Evolutionary conservation across 2,113 vertebrate genomes (phyloP).

Genomic region (Sardina pilchardus): DNA sequence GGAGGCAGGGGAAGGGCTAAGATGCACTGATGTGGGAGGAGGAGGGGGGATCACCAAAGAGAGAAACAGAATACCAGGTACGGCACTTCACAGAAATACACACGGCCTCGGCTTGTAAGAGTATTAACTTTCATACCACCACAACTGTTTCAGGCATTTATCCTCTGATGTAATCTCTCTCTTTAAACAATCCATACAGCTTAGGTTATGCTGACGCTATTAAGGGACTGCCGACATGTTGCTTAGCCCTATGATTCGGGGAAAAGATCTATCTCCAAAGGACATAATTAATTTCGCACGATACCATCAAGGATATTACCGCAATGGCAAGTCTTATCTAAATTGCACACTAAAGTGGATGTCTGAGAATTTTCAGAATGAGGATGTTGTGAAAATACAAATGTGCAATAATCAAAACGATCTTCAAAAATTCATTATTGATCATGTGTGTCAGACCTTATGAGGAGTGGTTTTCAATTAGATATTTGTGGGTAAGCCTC

Average conservation of each 20-base stretch:
- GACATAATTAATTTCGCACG: neutral
- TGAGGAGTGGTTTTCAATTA: slow-evolving; percentile 10
- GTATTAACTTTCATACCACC: neutral
- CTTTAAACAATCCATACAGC: neutral
- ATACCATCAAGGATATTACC: neutral
- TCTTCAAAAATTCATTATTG: neutral
- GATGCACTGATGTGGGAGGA: neutral
- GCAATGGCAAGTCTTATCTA: neutral
- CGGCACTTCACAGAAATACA: neutral
- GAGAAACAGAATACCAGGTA: neutral
- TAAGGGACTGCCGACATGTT: neutral
- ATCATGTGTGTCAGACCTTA: slow-evolving; percentile 19
- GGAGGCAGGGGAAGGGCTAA: slow-evolving; percentile 28
- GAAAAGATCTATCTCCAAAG: neutral
- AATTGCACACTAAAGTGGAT: neutral
- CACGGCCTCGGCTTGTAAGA: neutral
- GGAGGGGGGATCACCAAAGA: neutral
- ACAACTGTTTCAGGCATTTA: neutral
- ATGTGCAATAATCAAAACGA: neutral
- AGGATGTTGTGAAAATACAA: neutral
- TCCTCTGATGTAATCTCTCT: neutral
- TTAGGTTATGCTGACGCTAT: neutral
- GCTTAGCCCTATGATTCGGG: neutral
- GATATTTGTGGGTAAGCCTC: slow-evolving; percentile 16
- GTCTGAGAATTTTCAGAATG: neutral